Evolutionary conservation across 2,797 vertebrate genomes (phyloP).

Genomic region (Trachops cirrhosus): DNA sequence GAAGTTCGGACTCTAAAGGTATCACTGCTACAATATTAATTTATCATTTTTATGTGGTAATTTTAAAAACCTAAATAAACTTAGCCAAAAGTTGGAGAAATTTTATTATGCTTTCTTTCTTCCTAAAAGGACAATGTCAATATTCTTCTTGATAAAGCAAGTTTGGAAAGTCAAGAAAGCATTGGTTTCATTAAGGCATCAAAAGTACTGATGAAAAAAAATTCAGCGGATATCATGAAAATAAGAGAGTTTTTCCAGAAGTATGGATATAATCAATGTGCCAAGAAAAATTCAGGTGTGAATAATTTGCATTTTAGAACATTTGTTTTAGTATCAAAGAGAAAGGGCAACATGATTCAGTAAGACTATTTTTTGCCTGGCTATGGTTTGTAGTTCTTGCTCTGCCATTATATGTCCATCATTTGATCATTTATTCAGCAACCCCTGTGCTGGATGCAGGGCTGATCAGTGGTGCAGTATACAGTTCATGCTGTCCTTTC

Average conservation of each 20-base stretch:
- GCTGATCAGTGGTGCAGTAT: background rate
- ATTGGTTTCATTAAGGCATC: conserved; percentile 85
- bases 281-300: conserved; percentile 81
- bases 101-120: conserved; percentile 39
- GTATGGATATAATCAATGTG: conserved; percentile 87
- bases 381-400: background rate
- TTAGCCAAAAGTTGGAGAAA: conserved; percentile 28
- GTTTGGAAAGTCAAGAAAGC: conserved; percentile 76
- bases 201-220: conserved; percentile 86
- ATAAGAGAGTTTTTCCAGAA: conserved; percentile 88
- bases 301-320: background rate
- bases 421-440: background rate
- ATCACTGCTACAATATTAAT: conserved; percentile 16
- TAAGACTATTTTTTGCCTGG: background rate
- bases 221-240: conserved; percentile 83
- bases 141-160: conserved; percentile 79
- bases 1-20: conserved; percentile 90
- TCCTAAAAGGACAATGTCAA: conserved; percentile 84
- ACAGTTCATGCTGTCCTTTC: background rate
- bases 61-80: conserved; percentile 3
- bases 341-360: background rate
- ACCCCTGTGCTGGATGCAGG: background rate
- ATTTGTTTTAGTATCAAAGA: background rate
- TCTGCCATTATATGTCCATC: background rate
- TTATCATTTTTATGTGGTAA: conserved; percentile 11